Conservation (phyloP, 2,888 invertebrate genomes). For the Athalia circularis region DNA sequence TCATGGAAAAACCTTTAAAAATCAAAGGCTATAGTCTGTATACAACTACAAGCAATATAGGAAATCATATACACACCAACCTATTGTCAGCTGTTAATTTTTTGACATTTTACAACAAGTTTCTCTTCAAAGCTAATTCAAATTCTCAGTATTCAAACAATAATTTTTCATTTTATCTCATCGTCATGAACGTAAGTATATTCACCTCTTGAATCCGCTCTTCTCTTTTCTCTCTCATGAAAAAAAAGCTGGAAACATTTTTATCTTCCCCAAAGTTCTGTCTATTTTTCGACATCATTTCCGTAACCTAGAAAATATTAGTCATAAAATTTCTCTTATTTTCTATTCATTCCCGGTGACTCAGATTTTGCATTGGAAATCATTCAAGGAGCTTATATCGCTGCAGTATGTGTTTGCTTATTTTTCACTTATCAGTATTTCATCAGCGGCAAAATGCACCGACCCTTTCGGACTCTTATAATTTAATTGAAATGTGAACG, state of each 20-base stretch:
- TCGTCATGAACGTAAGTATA: constrained; percentile 32
- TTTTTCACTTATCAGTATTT: no score
- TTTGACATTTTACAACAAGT: not conserved
- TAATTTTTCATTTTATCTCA: not conserved
- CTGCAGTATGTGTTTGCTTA: no score
- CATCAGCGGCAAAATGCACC: no score
- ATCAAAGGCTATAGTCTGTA: no score
- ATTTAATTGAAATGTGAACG: not conserved
- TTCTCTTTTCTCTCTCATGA: not conserved
- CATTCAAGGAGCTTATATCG: no score
- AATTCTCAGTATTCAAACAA: constrained; percentile 11
- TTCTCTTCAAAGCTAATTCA: not conserved
- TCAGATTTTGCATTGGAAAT: no score
- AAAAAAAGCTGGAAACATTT: not conserved
- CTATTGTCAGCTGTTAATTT: constrained; percentile 16
- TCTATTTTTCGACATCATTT: not conserved
- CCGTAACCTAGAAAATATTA: constrained; percentile 6
- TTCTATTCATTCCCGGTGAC: no score
- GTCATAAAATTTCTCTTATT: no score
- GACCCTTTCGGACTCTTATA: not conserved
- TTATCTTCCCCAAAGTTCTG: no score
- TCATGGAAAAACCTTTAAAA: no score
- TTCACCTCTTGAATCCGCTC: not conserved
- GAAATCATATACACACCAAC: not conserved
- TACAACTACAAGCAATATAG: not conserved